Percentiles rank a stretch among this genome's conserved stretches.
These are phyloP conservation scores for Orthosia cruda DNA, from an alignment of 2,888 invertebrate species.

Conservation along the genomic window DNA sequence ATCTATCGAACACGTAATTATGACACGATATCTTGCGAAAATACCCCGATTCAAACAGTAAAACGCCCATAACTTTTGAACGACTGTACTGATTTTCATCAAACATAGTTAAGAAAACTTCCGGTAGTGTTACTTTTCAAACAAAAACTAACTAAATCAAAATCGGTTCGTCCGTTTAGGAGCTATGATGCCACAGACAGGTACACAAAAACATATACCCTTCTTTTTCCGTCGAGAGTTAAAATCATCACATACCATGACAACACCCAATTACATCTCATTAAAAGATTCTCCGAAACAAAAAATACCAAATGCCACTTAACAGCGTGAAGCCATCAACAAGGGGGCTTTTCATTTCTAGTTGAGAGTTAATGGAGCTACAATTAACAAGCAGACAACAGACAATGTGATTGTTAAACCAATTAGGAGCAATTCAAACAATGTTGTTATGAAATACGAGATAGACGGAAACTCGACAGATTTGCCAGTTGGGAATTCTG, in stretches of 20 bases:
- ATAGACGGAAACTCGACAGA: constrained; percentile 11
- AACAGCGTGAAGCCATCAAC: constrained; percentile 31
- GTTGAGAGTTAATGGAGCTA: constrained; percentile 26
- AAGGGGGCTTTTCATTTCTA: constrained; percentile 54
- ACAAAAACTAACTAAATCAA: no score
- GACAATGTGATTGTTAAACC: constrained; percentile 40
- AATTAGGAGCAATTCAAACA: constrained; percentile 48
- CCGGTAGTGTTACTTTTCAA: no score
- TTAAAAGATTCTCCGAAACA: constrained; percentile 4
- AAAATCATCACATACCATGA: background rate
- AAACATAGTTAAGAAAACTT: no score
- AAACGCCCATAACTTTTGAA: no score
- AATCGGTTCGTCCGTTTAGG: no score
- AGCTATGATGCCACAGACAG: no score
- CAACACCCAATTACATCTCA: constrained; percentile 8
- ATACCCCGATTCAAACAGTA: no score
- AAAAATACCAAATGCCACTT: constrained; percentile 9
- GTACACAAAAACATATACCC: no score
- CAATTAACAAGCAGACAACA: constrained; percentile 54
- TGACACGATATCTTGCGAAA: no score
- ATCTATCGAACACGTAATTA: no score
- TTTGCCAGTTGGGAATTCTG: constrained; percentile 14
- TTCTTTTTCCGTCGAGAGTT: no score
- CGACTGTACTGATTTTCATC: no score
- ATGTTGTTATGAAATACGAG: constrained; percentile 31